These are phyloP conservation scores for Gambelia wislizenii DNA, from an alignment of 2,797 vertebrate species.

Conservation along the genomic window DNA sequence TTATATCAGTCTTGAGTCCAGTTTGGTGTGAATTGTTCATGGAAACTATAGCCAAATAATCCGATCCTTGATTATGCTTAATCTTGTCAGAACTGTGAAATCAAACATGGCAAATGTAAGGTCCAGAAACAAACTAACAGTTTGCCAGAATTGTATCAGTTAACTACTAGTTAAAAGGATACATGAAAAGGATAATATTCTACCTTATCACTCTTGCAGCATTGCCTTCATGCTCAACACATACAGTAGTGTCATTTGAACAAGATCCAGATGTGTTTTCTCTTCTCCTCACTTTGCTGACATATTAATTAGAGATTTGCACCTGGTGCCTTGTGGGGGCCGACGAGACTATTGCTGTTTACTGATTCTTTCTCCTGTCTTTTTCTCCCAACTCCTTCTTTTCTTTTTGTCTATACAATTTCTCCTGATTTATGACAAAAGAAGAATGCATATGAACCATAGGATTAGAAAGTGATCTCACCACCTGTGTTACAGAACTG, in stretches of 20 bases:
- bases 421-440: slow-evolving; percentile 20
- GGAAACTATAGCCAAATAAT: background rate
- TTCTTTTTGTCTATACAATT: background rate
- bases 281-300: slow-evolving; percentile 45
- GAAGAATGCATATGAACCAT: slow-evolving; percentile 22
- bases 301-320: slow-evolving; percentile 59
- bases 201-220: background rate
- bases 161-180: background rate
- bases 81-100: slow-evolving; percentile 1
- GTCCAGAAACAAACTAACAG: background rate
- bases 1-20: background rate
- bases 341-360: slow-evolving; percentile 33
- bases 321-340: slow-evolving; percentile 59
- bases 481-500: background rate
- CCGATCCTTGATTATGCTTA: accelerated
- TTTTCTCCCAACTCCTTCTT: slow-evolving; percentile 7
- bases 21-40: background rate
- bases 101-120: background rate
- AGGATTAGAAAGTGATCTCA: background rate
- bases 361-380: slow-evolving; percentile 41
- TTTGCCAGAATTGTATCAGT: accelerated
- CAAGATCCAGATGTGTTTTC: slow-evolving; percentile 51
- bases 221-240: background rate
- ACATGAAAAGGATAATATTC: slow-evolving; percentile 1
- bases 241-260: slow-evolving; percentile 30